These are phyloP conservation scores for Carcina quercana DNA, from an alignment of 2,888 invertebrate species.

Conservation along the genomic window DNA sequence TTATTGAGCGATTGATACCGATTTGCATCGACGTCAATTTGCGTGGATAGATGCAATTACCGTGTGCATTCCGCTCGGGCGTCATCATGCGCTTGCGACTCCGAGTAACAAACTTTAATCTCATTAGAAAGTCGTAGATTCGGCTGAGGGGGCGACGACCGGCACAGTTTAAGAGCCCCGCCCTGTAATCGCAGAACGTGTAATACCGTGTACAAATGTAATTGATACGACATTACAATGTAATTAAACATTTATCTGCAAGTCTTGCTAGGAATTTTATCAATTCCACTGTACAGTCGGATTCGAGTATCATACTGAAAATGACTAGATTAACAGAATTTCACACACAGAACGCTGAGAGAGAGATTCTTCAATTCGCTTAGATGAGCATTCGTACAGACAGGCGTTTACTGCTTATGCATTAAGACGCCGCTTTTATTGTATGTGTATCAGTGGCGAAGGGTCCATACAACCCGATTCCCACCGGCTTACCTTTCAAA, in stretches of 20 bases:
- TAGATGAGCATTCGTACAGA: too few relatives aligned
- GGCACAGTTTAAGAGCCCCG: constrained; percentile 43
- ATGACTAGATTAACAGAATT: too few relatives aligned
- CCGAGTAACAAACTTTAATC: constrained; percentile 47
- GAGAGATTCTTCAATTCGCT: too few relatives aligned
- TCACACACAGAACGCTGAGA: too few relatives aligned
- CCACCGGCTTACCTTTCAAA: too few relatives aligned
- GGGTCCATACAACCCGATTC: too few relatives aligned
- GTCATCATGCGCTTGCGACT: constrained; percentile 38
- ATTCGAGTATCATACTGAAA: too few relatives aligned
- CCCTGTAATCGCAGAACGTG: constrained; percentile 45
- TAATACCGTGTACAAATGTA: constrained; percentile 25
- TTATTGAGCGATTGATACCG: constrained; percentile 22
- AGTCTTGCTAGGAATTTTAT: background rate
- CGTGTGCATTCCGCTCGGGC: constrained; percentile 30
- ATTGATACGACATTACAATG: constrained; percentile 20
- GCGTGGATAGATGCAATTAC: constrained; percentile 34
- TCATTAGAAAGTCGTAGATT: constrained; percentile 68
- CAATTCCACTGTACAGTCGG: too few relatives aligned
- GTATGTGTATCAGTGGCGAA: too few relatives aligned
- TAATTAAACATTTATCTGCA: background rate
- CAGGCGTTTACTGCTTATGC: too few relatives aligned
- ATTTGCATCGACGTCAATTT: constrained; percentile 38
- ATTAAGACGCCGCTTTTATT: too few relatives aligned
- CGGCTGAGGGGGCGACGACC: constrained; percentile 51